These are phyloP conservation scores for Miniopterus natalensis DNA, from an alignment of 2,113 vertebrate species.

Conservation along the genomic window DNA sequence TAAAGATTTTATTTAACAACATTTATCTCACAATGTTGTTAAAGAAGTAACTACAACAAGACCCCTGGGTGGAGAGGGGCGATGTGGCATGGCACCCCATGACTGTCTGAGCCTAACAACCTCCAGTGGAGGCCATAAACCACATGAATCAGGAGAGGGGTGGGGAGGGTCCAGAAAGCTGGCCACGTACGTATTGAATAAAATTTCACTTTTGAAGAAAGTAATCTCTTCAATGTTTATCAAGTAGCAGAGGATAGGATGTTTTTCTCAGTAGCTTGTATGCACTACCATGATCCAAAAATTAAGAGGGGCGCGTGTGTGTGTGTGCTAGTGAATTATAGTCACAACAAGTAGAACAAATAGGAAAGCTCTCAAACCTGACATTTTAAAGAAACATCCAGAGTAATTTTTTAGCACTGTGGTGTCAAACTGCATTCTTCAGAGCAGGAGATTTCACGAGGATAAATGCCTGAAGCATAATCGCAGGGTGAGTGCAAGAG, in stretches of 20 bases:
- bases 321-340: not conserved
- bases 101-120: not conserved
- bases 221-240: not conserved
- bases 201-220: not conserved
- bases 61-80: not conserved
- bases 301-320: not conserved
- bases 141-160: not conserved
- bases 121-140: not conserved
- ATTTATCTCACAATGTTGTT: not conserved
- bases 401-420: not conserved
- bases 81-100: no score
- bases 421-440: not conserved
- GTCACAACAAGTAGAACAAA: not conserved
- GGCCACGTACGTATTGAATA: not conserved
- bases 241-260: not conserved
- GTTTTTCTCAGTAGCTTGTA: not conserved
- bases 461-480: not conserved
- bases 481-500: rapidly evolving
- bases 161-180: not conserved
- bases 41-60: not conserved
- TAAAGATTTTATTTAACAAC: not conserved
- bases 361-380: not conserved
- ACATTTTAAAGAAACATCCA: not conserved
- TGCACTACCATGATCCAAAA: not conserved
- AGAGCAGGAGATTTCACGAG: not conserved